phyloP scores from a whole-genome alignment of 2,113 vertebrate species.

The Lasiurus cinereus region DNA sequence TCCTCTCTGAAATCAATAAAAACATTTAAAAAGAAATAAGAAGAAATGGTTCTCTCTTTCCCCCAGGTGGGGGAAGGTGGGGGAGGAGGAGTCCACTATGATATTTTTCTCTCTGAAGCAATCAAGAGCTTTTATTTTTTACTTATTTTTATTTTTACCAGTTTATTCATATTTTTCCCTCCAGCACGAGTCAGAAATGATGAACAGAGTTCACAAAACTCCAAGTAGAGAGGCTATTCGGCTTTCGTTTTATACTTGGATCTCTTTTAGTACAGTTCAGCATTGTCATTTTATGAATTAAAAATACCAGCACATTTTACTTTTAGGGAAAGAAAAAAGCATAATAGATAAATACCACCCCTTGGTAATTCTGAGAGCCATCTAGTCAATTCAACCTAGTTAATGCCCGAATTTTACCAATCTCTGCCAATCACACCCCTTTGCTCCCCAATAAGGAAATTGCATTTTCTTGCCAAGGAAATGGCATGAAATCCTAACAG shows the following conservation, averaged over 20 bases:
- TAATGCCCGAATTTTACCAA: slow-evolving; percentile 50
- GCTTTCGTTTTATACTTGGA: background rate
- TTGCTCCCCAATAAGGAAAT: slow-evolving; percentile 51
- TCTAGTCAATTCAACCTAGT: background rate
- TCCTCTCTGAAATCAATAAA: no score
- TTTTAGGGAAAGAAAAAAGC: slow-evolving; percentile 49
- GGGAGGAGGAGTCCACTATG: no score
- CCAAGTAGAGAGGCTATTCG: background rate
- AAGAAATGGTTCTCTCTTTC: no score
- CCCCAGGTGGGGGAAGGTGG: fast-evolving
- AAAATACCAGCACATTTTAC: background rate
- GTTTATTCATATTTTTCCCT: background rate
- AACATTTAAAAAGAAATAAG: no score
- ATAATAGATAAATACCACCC: background rate
- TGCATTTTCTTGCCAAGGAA: slow-evolving; percentile 3
- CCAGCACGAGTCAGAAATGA: background rate
- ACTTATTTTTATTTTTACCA: background rate
- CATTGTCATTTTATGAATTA: background rate
- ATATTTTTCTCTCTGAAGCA: background rate
- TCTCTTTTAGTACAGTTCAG: background rate
- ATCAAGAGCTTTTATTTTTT: background rate
- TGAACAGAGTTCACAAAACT: background rate
- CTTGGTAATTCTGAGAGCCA: background rate
- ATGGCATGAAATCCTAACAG: slow-evolving; percentile 32
- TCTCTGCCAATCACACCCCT: slow-evolving; percentile 36